Conservation (phyloP, 1,140 invertebrate species). For the fruit fly (Drosophila melanogaster) region DNA sequence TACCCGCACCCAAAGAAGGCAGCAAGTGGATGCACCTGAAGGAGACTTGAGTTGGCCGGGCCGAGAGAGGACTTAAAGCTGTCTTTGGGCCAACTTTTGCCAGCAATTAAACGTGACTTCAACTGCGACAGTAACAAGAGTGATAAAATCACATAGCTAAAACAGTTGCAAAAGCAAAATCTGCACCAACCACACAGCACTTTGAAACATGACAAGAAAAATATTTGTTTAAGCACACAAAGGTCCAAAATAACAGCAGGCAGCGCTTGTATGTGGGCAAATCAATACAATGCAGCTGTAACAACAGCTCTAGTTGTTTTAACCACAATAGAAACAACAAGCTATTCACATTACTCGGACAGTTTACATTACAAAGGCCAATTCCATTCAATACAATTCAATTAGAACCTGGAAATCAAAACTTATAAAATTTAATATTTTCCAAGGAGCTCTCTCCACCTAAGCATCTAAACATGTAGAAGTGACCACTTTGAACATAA, state of each 20-base stretch:
- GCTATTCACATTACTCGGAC: background rate
- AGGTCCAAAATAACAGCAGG: constrained; percentile 1
- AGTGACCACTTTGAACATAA: too few relatives aligned
- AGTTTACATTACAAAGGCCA: background rate
- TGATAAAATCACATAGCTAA: background rate
- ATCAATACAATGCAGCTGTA: constrained; percentile 1
- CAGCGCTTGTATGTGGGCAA: background rate
- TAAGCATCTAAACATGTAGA: too few relatives aligned
- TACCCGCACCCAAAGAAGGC: constrained; percentile 3
- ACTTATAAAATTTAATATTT: background rate
- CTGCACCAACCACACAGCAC: background rate
- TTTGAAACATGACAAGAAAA: background rate
- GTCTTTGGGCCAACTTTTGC: constrained; percentile 4
- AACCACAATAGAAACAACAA: constrained; percentile 4
- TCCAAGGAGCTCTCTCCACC: background rate
- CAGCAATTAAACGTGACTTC: constrained; percentile 30
- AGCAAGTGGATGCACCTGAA: constrained; percentile 33
- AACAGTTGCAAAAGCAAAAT: background rate
- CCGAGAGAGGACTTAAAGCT: constrained; percentile 26
- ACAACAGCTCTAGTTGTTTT: background rate
- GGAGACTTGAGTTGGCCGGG: constrained; percentile 8
- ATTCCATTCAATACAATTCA: background rate
- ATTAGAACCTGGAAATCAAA: too few relatives aligned
- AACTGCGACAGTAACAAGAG: constrained; percentile 4
- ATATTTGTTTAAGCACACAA: constrained; percentile 3